Evolutionary conservation across 2,888 invertebrate genomes (phyloP).

Genomic region (Epinotia bilunana): DNA sequence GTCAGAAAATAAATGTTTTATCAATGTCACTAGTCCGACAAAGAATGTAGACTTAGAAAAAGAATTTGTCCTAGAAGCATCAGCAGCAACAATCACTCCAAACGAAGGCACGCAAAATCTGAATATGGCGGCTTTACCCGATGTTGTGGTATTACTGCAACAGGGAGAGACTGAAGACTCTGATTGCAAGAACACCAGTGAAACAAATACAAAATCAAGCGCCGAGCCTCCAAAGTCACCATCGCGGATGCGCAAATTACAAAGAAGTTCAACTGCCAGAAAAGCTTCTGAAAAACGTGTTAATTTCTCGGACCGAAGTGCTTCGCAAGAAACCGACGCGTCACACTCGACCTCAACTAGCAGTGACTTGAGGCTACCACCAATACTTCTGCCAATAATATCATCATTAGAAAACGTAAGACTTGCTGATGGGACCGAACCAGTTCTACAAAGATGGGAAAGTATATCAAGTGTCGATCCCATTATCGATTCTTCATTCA

Average conservation of each 20-base stretch:
- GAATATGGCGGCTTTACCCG: constrained; percentile 63
- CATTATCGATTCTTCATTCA: constrained; percentile 87
- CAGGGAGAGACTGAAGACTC: constrained; percentile 68
- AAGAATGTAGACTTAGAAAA: constrained; percentile 68
- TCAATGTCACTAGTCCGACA: constrained; percentile 61
- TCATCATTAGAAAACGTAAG: constrained; percentile 85
- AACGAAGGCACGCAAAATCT: constrained; percentile 59
- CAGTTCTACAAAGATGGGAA: constrained; percentile 82
- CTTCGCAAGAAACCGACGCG: constrained; percentile 86
- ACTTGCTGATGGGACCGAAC: constrained; percentile 70
- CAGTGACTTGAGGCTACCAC: constrained; percentile 87
- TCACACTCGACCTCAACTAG: constrained; percentile 85
- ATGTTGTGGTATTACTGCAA: constrained; percentile 66
- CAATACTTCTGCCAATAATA: constrained; percentile 88
- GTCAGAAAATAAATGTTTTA: constrained; percentile 86
- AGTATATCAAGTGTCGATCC: constrained; percentile 89
- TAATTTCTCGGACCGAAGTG: constrained; percentile 81
- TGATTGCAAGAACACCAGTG: constrained; percentile 65
- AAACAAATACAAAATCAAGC: constrained; percentile 57
- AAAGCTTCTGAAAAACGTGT: constrained; percentile 80
- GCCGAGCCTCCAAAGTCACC: constrained; percentile 56
- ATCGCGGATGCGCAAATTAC: constrained; percentile 65
- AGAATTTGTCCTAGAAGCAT: constrained; percentile 65
- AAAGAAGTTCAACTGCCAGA: constrained; percentile 77
- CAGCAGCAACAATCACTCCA: constrained; percentile 55